Conservation (phyloP, 2,797 vertebrate genomes). For the Catharus ustulatus region DNA sequence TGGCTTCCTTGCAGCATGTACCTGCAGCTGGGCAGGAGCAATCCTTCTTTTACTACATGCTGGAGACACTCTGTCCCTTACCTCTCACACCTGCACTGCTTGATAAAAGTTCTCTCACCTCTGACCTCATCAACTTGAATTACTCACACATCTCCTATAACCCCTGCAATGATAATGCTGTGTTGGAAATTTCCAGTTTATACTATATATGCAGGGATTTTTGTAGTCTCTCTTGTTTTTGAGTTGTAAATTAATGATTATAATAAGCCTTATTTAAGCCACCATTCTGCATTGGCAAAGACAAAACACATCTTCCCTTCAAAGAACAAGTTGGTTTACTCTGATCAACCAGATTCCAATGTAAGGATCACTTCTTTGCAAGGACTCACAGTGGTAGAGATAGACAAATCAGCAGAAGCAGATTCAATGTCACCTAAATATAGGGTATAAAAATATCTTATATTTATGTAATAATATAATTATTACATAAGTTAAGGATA, state of each 20-base stretch:
- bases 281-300: not conserved
- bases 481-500: not conserved
- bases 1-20: not conserved
- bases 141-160: not conserved
- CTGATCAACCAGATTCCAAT: not conserved
- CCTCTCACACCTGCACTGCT: not conserved
- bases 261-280: not conserved
- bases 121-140: not conserved
- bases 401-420: not conserved
- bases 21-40: not conserved
- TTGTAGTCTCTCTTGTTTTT: not conserved
- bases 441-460: not conserved
- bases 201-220: accelerated
- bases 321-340: not conserved
- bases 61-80: not conserved
- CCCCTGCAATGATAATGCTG: not conserved
- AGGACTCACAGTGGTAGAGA: not conserved
- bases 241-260: not conserved
- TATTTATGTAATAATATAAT: not conserved
- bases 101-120: not conserved
- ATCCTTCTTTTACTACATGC: not conserved
- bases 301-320: not conserved
- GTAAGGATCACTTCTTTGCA: not conserved
- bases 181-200: not conserved
- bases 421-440: not conserved